A percentile compares a stretch with the other conserved stretches of the same genome.
Conservation (phyloP, 2,888 invertebrate species). For the Phymatocera aterrima region DNA sequence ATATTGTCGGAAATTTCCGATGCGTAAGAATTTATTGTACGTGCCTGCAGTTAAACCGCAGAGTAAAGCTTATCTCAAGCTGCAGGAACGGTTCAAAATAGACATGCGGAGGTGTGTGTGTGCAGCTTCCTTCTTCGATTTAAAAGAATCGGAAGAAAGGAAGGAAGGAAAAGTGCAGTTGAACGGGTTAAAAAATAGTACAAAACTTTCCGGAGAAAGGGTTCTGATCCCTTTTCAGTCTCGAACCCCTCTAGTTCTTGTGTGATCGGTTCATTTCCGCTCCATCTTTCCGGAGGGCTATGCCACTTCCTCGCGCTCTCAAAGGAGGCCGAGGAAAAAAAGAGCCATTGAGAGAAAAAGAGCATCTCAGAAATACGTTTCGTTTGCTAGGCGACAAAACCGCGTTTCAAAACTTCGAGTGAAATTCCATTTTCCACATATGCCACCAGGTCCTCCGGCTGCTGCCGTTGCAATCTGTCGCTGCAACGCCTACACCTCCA, state of each 20-base stretch:
- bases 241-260: neutral
- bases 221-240: slow-evolving; percentile 33
- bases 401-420: neutral
- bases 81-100: neutral
- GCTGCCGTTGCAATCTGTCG: slow-evolving; percentile 45
- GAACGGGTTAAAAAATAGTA: slow-evolving; percentile 9
- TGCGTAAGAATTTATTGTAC: neutral
- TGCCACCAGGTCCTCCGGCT: slow-evolving; percentile 42
- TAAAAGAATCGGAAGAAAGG: slow-evolving; percentile 18
- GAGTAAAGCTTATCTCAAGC: neutral
- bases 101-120: neutral
- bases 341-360: slow-evolving; percentile 4
- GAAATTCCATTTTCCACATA: slow-evolving; percentile 41
- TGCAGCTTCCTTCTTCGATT: slow-evolving; percentile 22
- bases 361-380: slow-evolving; percentile 33
- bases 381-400: slow-evolving; percentile 6
- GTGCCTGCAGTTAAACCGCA: neutral
- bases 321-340: slow-evolving; percentile 12
- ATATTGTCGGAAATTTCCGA: neutral
- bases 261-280: slow-evolving; percentile 38
- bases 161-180: slow-evolving; percentile 32
- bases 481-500: slow-evolving; percentile 2
- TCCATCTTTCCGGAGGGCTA: slow-evolving; percentile 32
- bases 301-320: slow-evolving; percentile 26
- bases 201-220: slow-evolving; percentile 22